Conservation (phyloP, 2,797 vertebrate species). For the Gobionotothen gibberifrons region DNA sequence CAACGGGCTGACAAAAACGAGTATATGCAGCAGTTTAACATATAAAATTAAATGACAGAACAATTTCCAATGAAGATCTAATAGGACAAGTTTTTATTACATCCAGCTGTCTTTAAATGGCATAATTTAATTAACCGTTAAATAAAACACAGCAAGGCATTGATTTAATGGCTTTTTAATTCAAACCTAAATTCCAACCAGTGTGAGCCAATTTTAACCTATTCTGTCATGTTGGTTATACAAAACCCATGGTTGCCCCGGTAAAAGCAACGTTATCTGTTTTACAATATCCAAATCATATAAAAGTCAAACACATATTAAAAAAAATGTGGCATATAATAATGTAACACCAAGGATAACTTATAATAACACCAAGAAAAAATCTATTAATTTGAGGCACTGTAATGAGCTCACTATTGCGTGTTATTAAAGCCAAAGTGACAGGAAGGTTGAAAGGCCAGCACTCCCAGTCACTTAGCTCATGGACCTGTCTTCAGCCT, state of each 20-base stretch:
- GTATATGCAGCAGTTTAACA: constrained; percentile 8
- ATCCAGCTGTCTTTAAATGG: constrained; percentile 10
- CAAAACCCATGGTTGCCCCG: background rate
- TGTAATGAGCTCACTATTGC: constrained; percentile 35
- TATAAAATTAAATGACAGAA: constrained; percentile 15
- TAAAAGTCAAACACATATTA: background rate
- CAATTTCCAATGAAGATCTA: background rate
- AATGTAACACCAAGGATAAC: background rate
- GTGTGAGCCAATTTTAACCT: constrained; percentile 5
- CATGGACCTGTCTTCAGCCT: constrained; percentile 52
- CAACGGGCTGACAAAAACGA: constrained; percentile 44
- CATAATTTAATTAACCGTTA: constrained; percentile 1
- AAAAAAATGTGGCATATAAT: background rate
- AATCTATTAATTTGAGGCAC: background rate
- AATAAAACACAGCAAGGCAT: constrained; percentile 14
- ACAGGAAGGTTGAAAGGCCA: constrained; percentile 56
- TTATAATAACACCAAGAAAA: background rate
- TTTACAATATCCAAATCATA: background rate
- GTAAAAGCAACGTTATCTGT: background rate
- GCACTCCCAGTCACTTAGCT: constrained; percentile 48
- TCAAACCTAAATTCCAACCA: constrained; percentile 20
- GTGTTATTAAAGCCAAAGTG: constrained; percentile 50
- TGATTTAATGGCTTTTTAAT: constrained; percentile 40
- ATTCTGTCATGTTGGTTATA: background rate
- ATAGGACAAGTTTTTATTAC: background rate